Evolutionary conservation across 2,888 invertebrate genomes (phyloP).

Genomic region (Oxyteleia sp.): DNA sequence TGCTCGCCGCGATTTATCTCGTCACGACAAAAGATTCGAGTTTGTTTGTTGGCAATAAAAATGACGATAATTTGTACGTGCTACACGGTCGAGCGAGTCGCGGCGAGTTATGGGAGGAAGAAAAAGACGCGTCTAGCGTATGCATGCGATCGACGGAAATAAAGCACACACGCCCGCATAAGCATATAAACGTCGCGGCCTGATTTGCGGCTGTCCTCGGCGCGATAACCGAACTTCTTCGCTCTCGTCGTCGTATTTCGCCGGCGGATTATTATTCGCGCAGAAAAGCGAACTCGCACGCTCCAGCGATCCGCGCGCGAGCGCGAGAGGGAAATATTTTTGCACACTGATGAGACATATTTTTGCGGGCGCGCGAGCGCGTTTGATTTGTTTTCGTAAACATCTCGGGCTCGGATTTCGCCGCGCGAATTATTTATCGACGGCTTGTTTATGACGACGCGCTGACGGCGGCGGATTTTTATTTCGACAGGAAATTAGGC

Average conservation of each 20-base stretch:
- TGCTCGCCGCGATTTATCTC: constrained; percentile 37
- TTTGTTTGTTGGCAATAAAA: constrained; percentile 65
- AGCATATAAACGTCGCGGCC: constrained; percentile 65
- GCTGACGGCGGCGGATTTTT: not conserved
- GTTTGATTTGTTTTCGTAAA: constrained; percentile 67
- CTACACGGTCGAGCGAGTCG: constrained; percentile 59
- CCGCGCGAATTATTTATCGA: constrained; percentile 23
- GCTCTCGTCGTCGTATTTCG: constrained; percentile 36
- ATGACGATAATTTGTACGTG: constrained; percentile 71
- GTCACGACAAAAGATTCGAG: constrained; percentile 38
- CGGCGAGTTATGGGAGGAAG: constrained; percentile 49
- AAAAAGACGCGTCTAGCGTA: constrained; percentile 52
- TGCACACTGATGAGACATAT: constrained; percentile 52
- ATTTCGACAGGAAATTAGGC: not conserved
- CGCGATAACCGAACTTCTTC: constrained; percentile 63
- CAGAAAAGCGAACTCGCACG: constrained; percentile 45
- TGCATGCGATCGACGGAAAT: constrained; percentile 68
- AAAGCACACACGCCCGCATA: constrained; percentile 68
- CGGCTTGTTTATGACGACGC: constrained; percentile 5
- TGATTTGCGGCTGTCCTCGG: constrained; percentile 70
- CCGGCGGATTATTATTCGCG: constrained; percentile 56
- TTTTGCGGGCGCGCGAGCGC: constrained; percentile 19
- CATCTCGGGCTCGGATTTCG: constrained; percentile 35
- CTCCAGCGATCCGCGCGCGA: constrained; percentile 38
- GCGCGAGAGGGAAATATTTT: constrained; percentile 22